Base-by-base conservation (phyloP, 2,888 invertebrate species). In the Ormyrus nitidulus region DNA sequence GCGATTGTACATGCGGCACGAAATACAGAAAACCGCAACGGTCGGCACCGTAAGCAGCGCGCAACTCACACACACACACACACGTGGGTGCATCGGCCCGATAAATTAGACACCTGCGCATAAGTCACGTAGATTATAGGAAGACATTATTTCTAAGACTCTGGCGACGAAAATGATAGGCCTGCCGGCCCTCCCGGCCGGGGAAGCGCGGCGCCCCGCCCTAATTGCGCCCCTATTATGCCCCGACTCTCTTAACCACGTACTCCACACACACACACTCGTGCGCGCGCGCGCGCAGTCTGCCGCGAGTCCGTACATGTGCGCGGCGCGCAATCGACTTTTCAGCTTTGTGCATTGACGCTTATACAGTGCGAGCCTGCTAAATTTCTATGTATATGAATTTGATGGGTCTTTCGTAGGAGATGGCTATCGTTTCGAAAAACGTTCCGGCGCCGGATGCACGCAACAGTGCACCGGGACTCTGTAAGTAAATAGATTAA, bases 81-180 rank as follows among this genome's bases (percentile, higher is more conserved):
- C 34, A 34, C 34, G 34, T 34, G 34, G 34, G 34, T 34, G 48
- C 19, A 46, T 11, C 5, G 7, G 46, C 11, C 10, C 66, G 58
- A 54, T 46, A 65, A 71, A 77, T 77, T 77, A 79, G 49, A 64
- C 56, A 61, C 49, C 34, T 56, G 54, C 34, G 13, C 46, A 34
- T 70, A 58, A 64, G 70, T 79, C 75, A 70, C 53, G 65, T 65
- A 59, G 53, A 79, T 69, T 64, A 75, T 46, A 64, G 56, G 79
- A 69, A 62, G 62, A 62, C 68, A 48, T 19, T 62, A 58, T 65
- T 74, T 69, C 74, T 74, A 65, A 71, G 70, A 71, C 61, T 53
- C 58, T 69, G 64, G 53, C 74, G 74, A 70, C 64, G 79, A 74
- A 75, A 70, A 79, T 79, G 70, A 75, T 70, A 79, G 70, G 54